A percentile compares a stretch with the other conserved stretches of the same genome.
Evolutionary conservation across 2,797 vertebrate genomes (phyloP).

Genomic region (Potorous gilbertii): DNA sequence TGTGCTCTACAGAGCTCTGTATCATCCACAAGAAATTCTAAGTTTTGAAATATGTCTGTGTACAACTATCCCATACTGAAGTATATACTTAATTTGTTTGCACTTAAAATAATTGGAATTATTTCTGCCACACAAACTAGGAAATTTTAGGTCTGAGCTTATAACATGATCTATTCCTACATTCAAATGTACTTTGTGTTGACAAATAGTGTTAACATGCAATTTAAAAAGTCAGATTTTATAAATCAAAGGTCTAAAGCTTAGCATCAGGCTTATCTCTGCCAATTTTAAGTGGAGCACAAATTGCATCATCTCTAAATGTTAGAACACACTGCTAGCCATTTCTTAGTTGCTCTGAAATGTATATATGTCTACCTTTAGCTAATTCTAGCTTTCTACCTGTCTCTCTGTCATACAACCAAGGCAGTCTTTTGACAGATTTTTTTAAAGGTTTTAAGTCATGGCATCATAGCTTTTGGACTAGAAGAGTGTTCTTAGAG

Average conservation of each 20-base stretch:
- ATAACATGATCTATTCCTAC: neutral
- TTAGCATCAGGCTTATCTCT: neutral
- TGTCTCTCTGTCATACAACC: neutral
- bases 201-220: neutral
- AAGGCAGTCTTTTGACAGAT: neutral
- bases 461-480: neutral
- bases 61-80: neutral
- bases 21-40: neutral
- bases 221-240: neutral
- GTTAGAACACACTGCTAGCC: neutral
- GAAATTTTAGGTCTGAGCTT: neutral
- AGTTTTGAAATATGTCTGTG: neutral
- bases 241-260: no score
- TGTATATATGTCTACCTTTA: neutral
- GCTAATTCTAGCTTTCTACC: neutral
- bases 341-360: neutral
- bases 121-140: neutral
- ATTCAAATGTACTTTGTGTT: neutral
- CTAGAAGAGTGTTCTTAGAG: neutral
- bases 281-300: neutral
- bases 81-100: neutral
- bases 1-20: neutral
- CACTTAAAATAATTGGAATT: neutral
- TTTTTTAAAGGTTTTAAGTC: neutral
- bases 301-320: neutral